These are phyloP conservation scores for Spilarctia lutea DNA, from an alignment of 2,888 invertebrate species.

Conservation along the genomic window DNA sequence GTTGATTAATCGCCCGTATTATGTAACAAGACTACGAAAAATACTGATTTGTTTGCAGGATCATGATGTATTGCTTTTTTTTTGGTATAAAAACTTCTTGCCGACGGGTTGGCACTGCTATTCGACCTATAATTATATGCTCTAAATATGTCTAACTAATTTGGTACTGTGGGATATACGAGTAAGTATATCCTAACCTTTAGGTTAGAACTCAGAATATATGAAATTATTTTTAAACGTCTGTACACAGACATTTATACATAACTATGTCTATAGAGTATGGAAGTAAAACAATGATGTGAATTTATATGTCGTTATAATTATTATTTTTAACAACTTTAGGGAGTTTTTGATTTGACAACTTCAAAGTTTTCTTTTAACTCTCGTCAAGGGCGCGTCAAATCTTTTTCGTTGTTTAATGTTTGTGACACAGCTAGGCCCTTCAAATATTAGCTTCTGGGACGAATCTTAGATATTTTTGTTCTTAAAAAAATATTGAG, in stretches of 20 bases:
- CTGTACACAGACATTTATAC: background rate
- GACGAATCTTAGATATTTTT: background rate
- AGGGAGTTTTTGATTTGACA: background rate
- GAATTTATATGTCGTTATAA: background rate
- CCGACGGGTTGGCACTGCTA: background rate
- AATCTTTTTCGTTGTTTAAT: background rate
- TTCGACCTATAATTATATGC: background rate
- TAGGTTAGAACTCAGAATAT: too few relatives aligned
- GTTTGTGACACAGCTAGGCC: background rate
- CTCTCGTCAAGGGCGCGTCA: background rate
- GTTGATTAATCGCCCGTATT: constrained; percentile 41
- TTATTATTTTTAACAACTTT: background rate
- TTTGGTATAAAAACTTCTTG: constrained; percentile 7
- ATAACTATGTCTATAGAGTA: background rate
- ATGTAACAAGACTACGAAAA: constrained; percentile 16
- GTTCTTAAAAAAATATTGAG: too few relatives aligned
- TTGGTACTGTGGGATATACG: background rate
- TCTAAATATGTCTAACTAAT: background rate
- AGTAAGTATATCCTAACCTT: background rate
- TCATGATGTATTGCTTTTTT: constrained; percentile 9
- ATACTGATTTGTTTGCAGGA: constrained; percentile 20
- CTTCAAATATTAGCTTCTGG: background rate
- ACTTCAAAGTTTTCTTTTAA: background rate
- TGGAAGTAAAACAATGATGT: background rate
- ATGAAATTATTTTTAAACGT: too few relatives aligned